Conservation (phyloP, 2,888 invertebrate genomes). For the Synergus gifuensis region DNA sequence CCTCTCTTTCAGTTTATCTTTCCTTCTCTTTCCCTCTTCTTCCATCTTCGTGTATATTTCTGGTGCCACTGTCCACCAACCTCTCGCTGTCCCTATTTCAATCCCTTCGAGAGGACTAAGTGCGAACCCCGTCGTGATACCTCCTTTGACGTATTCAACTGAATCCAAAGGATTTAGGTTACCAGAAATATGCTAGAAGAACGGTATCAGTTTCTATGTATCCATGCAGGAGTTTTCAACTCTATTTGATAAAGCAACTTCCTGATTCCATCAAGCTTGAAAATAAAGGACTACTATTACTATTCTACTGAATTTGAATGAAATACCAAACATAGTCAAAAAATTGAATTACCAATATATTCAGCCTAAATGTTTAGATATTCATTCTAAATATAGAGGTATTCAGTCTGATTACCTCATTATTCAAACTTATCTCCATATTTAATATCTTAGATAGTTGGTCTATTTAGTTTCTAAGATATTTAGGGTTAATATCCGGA, state of each 20-base stretch:
- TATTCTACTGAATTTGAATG: background rate
- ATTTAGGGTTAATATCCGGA: too few relatives aligned
- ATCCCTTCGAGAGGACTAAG: conserved; percentile 48
- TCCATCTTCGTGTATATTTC: conserved; percentile 12
- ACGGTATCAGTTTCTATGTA: conserved; percentile 16
- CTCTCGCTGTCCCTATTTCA: conserved; percentile 50
- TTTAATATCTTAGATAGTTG: too few relatives aligned
- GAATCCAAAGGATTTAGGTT: conserved; percentile 62
- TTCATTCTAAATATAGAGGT: too few relatives aligned
- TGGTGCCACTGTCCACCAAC: conserved; percentile 20
- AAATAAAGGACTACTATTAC: background rate
- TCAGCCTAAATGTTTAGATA: too few relatives aligned
- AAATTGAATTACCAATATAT: too few relatives aligned
- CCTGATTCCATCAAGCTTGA: background rate
- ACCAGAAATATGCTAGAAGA: conserved; percentile 48
- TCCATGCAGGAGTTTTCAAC: background rate
- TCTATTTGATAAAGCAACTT: background rate
- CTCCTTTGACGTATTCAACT: conserved; percentile 58
- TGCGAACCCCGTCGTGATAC: conserved; percentile 49
- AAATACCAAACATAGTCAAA: background rate
- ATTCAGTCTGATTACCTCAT: too few relatives aligned
- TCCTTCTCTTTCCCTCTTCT: conserved; percentile 44
- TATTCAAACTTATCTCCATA: too few relatives aligned
- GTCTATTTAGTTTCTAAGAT: too few relatives aligned
- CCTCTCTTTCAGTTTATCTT: conserved; percentile 45